Base-by-base conservation (phyloP, 2,888 invertebrate species). In the Hedya salicella region DNA sequence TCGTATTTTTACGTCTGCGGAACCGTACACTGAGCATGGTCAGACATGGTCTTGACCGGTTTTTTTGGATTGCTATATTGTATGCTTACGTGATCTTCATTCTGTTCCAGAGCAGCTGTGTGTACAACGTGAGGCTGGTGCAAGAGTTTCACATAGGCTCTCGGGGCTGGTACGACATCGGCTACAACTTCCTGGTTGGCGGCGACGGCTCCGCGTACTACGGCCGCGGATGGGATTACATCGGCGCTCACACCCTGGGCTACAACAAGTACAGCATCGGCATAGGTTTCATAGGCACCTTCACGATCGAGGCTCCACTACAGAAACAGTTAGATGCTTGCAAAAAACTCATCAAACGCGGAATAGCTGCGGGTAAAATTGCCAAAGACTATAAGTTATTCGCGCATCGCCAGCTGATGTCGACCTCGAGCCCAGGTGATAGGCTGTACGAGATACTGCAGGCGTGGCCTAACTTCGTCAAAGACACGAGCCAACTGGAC, bases 141-240 rank as follows among this genome's bases (percentile, higher is more conserved):
- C 96, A 96, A 82, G 93, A 88, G 21, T 95, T 92, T 74, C 96
- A 97, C 80, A 95, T 96, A 39, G 95, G 95, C 62, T 90, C 91
- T 0, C 78, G 80, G n/a, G 75, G 88, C 0, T 95, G 95, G 93
- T 92, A 69, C 44, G 96, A 96, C 77, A 96, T 96, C 21, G 95
- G 92, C 0, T 97, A 96, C 80, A 97, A 96, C 78, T 97, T 96
- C 73, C 84, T 97, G 1, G 93, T 97, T 1, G 97, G 96, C 0
- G 96, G 96, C 3, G 96, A 96, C 77, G 96, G 96, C 0, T 92
- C 94, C 8, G 95, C 94, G 0, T 96, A 96, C 79, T 94, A 93
- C 71, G 96, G 95, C 0, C 94, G 96, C 3, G 95, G 96, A 0
- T 97, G 97, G 97, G 93, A 95, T 70, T 83, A 85, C 67, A 88